Percentiles rank a stretch among this genome's conserved stretches.
Evolutionary conservation across 53 echinoderm and acorn worm genomes (phyloP).

Genomic region (Stichopus horrens): DNA sequence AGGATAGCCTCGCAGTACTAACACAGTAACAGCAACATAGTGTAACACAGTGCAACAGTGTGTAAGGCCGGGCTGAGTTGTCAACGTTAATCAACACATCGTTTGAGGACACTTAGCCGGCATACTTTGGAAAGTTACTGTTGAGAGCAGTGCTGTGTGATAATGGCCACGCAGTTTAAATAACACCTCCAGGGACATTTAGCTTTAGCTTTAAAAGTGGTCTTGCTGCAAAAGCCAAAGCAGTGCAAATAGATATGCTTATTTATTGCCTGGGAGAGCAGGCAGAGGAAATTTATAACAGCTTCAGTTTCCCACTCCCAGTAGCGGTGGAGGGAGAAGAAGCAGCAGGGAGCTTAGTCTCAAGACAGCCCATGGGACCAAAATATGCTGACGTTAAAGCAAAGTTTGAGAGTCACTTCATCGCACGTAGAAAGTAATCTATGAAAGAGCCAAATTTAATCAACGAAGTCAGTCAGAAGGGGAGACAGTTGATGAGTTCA

Average conservation of each 20-base stretch:
- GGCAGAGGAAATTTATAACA: constrained; percentile 36
- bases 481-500: constrained; percentile 63
- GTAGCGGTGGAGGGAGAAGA: background rate
- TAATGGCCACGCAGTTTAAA: constrained; percentile 25
- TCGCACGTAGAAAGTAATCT: constrained; percentile 12
- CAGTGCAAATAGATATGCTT: constrained; percentile 50
- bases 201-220: constrained; percentile 43
- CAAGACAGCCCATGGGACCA: background rate
- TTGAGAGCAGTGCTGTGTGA: no score
- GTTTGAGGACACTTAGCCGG: no score
- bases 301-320: background rate
- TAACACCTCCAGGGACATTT: constrained; percentile 17
- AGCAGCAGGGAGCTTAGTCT: background rate
- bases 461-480: constrained; percentile 57
- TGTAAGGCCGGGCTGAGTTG: no score
- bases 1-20: no score
- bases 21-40: no score
- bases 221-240: constrained; percentile 37
- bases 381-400: background rate
- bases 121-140: no score
- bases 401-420: constrained; percentile 43
- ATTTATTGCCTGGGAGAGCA: constrained; percentile 46
- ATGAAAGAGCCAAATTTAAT: constrained; percentile 50
- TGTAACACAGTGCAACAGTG: no score
- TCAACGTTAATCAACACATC: no score